These are phyloP conservation scores for Malthinus seriepunctatus DNA, from an alignment of 2,888 invertebrate species.

Conservation along the genomic window DNA sequence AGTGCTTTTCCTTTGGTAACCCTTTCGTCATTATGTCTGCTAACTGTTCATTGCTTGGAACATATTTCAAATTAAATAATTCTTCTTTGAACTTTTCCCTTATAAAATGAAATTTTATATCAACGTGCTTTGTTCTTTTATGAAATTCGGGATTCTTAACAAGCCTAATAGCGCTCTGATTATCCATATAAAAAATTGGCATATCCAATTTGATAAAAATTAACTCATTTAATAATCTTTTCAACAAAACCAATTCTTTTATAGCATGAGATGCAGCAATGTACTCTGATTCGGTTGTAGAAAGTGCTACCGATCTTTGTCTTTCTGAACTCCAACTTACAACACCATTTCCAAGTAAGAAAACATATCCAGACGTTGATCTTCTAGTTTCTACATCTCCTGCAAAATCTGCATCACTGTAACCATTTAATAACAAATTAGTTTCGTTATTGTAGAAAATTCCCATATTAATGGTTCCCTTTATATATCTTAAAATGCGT, in stretches of 20 bases:
- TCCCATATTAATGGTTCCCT: background rate
- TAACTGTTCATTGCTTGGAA: background rate
- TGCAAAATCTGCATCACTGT: background rate
- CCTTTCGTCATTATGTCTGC: conserved; percentile 20
- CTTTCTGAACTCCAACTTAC: background rate
- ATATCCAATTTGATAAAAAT: too few relatives aligned
- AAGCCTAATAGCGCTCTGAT: conserved; percentile 2
- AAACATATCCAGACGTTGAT: background rate
- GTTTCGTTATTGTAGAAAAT: background rate
- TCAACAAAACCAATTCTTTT: too few relatives aligned
- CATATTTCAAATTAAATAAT: background rate
- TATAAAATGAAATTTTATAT: conserved; percentile 15
- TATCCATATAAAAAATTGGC: conserved; percentile 5
- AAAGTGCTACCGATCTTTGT: background rate
- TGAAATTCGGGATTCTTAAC: conserved; percentile 9
- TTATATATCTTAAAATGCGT: background rate
- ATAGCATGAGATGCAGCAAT: too few relatives aligned
- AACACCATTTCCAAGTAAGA: background rate
- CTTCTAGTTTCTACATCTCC: background rate
- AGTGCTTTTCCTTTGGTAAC: too few relatives aligned
- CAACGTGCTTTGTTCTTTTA: conserved; percentile 11
- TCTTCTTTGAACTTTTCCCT: background rate
- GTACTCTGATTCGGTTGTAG: too few relatives aligned
- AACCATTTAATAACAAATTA: background rate
- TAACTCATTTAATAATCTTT: too few relatives aligned